Conservation (phyloP, 92 coral and sea anemone species). For the Blastomussa wellsi region DNA sequence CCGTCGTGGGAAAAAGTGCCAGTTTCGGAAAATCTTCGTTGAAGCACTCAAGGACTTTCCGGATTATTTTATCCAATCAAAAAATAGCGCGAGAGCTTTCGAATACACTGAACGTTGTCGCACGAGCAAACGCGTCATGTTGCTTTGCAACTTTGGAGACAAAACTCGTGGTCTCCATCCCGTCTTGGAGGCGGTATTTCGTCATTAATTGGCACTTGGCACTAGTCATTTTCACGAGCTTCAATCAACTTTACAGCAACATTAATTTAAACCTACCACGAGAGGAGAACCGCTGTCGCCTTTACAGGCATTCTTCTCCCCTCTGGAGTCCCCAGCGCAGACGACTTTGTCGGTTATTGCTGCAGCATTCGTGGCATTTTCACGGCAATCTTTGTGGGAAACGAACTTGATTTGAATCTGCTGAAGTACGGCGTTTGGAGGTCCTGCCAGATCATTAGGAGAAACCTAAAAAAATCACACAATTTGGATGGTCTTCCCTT, state of each 20-base stretch:
- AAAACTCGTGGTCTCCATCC: no score
- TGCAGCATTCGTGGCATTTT: slow-evolving; percentile 36
- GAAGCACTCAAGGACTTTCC: no score
- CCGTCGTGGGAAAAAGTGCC: no score
- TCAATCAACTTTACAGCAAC: not conserved
- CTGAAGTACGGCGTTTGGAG: slow-evolving; percentile 54
- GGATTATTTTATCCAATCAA: no score
- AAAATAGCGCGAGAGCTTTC: no score
- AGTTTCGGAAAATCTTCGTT: no score
- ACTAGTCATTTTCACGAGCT: not conserved
- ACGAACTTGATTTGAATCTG: slow-evolving; percentile 74
- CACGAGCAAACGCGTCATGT: no score
- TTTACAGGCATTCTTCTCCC: slow-evolving; percentile 66
- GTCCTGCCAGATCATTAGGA: slow-evolving; percentile 37
- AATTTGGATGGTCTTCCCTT: not conserved
- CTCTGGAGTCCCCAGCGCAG: slow-evolving; percentile 69
- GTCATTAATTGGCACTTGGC: no score
- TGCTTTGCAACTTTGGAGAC: no score
- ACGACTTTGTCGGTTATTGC: slow-evolving; percentile 59
- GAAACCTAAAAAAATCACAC: slow-evolving; percentile 21
- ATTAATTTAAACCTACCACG: slow-evolving; percentile 64
- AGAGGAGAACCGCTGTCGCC: slow-evolving; percentile 96
- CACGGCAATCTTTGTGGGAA: slow-evolving; percentile 67
- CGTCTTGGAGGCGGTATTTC: no score
- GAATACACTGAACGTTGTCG: no score